Percentiles rank a stretch among this genome's conserved stretches.
phyloP scores from a whole-genome alignment of 2,113 vertebrate genomes.

The Cyphomyrus plagiostoma region DNA sequence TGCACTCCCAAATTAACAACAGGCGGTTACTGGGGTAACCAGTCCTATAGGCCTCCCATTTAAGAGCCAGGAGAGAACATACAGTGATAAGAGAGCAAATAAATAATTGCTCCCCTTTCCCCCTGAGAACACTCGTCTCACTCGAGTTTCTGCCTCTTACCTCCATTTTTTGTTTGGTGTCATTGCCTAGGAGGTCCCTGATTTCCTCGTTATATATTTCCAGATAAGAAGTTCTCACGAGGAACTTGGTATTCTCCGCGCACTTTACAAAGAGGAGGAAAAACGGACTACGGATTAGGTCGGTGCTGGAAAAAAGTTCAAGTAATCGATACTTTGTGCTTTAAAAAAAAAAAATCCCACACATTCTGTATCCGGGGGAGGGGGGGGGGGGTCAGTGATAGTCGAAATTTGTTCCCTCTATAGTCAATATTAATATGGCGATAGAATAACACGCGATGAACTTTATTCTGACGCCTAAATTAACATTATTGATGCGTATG shows the following conservation, averaged over 20 bases:
- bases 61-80: background rate
- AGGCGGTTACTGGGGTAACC: constrained; percentile 37
- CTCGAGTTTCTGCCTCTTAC: constrained; percentile 47
- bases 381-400: background rate
- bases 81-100: background rate
- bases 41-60: background rate
- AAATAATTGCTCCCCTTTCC: background rate
- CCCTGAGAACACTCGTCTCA: background rate
- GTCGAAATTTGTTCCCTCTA: background rate
- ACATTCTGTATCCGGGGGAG: background rate
- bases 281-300: background rate
- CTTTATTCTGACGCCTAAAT: background rate
- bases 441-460: background rate
- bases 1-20: constrained; percentile 23
- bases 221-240: constrained; percentile 77
- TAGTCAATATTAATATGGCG: background rate
- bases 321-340: background rate
- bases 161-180: constrained; percentile 83
- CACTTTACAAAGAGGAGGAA: constrained; percentile 52
- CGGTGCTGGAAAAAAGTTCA: background rate
- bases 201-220: constrained; percentile 87
- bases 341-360: background rate
- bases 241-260: constrained; percentile 79
- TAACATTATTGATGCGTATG: background rate
- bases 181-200: constrained; percentile 72